Conservation (phyloP, 2,113 vertebrate species). For the Orycteropus afer region DNA sequence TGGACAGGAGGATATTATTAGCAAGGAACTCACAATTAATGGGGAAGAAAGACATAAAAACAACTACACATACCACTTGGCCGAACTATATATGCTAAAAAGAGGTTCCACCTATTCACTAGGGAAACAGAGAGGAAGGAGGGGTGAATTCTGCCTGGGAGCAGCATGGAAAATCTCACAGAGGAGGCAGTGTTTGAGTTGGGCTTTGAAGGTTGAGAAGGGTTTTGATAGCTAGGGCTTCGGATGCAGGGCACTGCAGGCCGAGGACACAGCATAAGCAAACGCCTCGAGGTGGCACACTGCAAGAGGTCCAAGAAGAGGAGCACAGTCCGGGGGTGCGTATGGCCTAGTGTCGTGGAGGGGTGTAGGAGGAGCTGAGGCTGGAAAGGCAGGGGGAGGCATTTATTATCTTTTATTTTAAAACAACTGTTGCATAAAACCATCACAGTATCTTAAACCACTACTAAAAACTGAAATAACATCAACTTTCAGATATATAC, state of each 20-base stretch:
- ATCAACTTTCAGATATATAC: rapidly evolving
- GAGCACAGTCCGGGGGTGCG: background rate
- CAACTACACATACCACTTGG: background rate
- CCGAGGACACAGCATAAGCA: background rate
- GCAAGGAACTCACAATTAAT: background rate
- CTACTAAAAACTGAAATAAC: background rate
- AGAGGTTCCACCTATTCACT: background rate
- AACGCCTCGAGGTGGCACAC: background rate
- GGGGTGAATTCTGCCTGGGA: background rate
- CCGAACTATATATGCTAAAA: background rate
- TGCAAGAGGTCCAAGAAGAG: background rate
- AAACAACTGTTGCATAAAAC: background rate
- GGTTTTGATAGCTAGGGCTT: background rate
- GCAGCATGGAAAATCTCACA: background rate
- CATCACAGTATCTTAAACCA: background rate
- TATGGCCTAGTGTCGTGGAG: constrained; percentile 38
- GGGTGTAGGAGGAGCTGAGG: background rate
- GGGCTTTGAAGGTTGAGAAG: background rate
- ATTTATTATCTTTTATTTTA: background rate
- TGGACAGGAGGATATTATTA: background rate
- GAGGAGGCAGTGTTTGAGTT: background rate
- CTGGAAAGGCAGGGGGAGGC: constrained; percentile 68
- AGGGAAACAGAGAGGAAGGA: background rate
- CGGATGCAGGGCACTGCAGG: background rate
- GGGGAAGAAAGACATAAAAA: background rate